Percentiles rank a stretch among this genome's conserved stretches.
These are phyloP conservation scores for Lumbricus terrestris DNA, from an alignment of 2,888 invertebrate genomes.

Conservation along the genomic window DNA sequence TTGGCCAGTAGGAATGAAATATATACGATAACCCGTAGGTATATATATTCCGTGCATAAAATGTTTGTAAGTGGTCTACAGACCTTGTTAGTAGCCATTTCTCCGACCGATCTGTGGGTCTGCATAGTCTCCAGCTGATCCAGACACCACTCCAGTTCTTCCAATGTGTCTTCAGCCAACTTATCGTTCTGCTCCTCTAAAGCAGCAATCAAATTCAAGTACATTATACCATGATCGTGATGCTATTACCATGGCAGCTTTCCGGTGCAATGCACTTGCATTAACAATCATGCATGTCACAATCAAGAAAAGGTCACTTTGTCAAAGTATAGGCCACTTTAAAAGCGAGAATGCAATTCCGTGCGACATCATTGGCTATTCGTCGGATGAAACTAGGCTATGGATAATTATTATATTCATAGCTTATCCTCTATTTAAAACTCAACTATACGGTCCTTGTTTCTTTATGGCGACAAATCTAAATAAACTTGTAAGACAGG, in stretches of 20 bases:
- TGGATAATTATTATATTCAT: no score
- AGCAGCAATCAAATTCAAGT: background rate
- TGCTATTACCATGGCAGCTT: no score
- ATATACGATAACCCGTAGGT: background rate
- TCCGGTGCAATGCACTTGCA: no score
- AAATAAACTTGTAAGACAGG: background rate
- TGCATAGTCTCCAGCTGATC: slow-evolving; percentile 99
- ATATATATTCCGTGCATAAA: background rate
- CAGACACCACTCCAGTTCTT: slow-evolving; percentile 99
- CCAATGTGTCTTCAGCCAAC: slow-evolving; percentile 91
- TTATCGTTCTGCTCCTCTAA: slow-evolving; percentile 86
- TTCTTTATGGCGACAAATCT: no score
- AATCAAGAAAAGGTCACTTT: background rate
- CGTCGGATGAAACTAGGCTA: no score
- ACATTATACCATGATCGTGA: background rate
- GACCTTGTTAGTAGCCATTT: slow-evolving; percentile 99
- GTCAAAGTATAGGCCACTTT: no score
- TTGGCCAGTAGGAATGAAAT: no score
- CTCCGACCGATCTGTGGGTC: slow-evolving; percentile 97
- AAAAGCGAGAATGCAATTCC: background rate
- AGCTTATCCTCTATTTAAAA: no score
- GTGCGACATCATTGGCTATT: background rate
- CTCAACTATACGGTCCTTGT: no score
- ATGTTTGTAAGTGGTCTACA: background rate
- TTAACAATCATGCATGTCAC: no score